phyloP scores from a whole-genome alignment of 2,113 vertebrate species.

The Candoia aspera region DNA sequence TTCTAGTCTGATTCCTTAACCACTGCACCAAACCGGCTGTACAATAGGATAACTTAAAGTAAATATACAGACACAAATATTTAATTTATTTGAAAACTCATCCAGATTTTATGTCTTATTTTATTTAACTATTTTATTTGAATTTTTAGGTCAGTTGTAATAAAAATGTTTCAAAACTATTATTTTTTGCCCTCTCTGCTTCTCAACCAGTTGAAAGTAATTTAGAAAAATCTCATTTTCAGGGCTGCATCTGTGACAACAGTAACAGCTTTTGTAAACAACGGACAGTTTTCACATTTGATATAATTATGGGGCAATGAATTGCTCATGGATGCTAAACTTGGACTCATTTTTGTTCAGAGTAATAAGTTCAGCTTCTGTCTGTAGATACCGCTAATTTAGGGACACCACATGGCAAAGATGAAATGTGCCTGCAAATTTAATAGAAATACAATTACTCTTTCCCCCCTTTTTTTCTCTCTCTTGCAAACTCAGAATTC shows the following conservation, averaged over 20 bases:
- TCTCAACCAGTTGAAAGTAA: slow-evolving; percentile 33
- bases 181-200: slow-evolving; percentile 5
- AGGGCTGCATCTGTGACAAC: slow-evolving; percentile 31
- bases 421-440: slow-evolving; percentile 39
- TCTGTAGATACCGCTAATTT: slow-evolving; percentile 30
- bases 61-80: background rate
- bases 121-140: slow-evolving; percentile 5
- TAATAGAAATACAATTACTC: slow-evolving; percentile 41
- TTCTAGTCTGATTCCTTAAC: background rate
- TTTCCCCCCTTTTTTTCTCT: background rate
- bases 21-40: background rate
- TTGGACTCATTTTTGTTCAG: slow-evolving; percentile 25
- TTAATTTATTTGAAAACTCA: background rate
- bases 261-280: slow-evolving; percentile 36
- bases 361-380: slow-evolving; percentile 30
- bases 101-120: slow-evolving; percentile 8
- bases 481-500: slow-evolving; percentile 31
- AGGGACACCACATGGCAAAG: slow-evolving; percentile 36
- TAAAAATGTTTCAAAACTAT: slow-evolving; percentile 35
- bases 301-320: slow-evolving; percentile 25
- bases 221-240: background rate
- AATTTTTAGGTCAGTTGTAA: background rate
- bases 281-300: slow-evolving; percentile 23
- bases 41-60: background rate
- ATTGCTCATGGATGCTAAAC: slow-evolving; percentile 12